These are phyloP conservation scores for Phymorhynchus buccinoides DNA, from an alignment of 1,140 invertebrate species.

Conservation along the genomic window DNA sequence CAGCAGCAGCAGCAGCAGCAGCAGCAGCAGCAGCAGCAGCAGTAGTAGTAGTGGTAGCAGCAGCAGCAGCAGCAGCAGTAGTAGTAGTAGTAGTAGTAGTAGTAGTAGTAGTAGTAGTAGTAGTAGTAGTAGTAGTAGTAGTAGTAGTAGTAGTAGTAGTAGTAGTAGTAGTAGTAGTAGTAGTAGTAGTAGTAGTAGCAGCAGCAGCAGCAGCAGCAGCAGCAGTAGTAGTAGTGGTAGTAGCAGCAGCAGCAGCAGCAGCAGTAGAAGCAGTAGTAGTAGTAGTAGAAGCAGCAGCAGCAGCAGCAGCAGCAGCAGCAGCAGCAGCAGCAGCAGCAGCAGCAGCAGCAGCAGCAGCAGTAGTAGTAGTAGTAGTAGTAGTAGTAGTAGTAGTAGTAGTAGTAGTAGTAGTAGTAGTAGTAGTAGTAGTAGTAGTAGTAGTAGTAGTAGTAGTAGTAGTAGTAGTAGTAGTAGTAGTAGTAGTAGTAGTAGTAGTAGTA, in stretches of 20 bases:
- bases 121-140: slow-evolving; percentile 44
- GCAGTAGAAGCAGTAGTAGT: no score
- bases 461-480: slow-evolving; percentile 39
- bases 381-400: neutral
- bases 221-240: slow-evolving; percentile 33
- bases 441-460: slow-evolving; percentile 43
- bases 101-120: slow-evolving; percentile 37
- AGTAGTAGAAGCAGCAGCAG: no score
- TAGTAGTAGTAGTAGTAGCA: slow-evolving; percentile 32
- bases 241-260: slow-evolving; percentile 21
- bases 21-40: neutral
- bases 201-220: no score
- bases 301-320: no score
- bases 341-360: no score
- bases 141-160: slow-evolving; percentile 37
- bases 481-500: slow-evolving; percentile 45
- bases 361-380: neutral
- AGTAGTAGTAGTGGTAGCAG: neutral
- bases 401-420: neutral
- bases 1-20: neutral
- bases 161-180: slow-evolving; percentile 45
- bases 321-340: no score
- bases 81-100: neutral
- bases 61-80: neutral
- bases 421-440: slow-evolving; percentile 34